Percentiles rank a stretch among this genome's conserved stretches.
Evolutionary conservation across 2,113 vertebrate genomes (phyloP).

Genomic region (Speoplatyrhinus poulsoni): DNA sequence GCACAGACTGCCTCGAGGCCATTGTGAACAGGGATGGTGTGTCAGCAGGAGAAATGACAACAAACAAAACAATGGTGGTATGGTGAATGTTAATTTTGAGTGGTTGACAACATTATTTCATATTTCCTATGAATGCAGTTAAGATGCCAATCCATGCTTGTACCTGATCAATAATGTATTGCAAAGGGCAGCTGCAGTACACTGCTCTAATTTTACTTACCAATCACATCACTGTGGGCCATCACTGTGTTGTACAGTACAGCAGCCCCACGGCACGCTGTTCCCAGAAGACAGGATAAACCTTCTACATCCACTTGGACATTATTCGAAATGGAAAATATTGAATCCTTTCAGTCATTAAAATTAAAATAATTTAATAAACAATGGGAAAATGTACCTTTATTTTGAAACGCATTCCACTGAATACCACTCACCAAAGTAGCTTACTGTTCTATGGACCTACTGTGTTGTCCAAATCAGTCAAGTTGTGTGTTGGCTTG

Average conservation of each 20-base stretch:
- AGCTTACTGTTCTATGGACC: conserved; percentile 24
- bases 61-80: not conserved
- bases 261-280: no score
- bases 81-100: not conserved
- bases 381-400: no score
- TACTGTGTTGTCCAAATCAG: conserved; percentile 23
- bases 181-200: not conserved
- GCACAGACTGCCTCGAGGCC: conserved; percentile 31
- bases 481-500: conserved; percentile 23
- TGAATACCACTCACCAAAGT: conserved; percentile 29
- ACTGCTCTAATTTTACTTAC: no score
- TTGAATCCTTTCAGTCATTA: no score
- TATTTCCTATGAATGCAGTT: not conserved
- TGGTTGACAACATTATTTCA: not conserved
- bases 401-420: conserved; percentile 52
- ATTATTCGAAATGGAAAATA: no score
- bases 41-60: not conserved
- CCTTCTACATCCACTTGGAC: no score
- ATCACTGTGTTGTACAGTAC: no score
- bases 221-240: no score
- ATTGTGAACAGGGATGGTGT: conserved; percentile 13
- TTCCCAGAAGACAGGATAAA: no score
- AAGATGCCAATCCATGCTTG: not conserved
- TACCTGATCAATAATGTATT: not conserved
- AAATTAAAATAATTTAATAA: no score